These are phyloP conservation scores for Orycteropus afer DNA, from an alignment of 2,113 vertebrate species.

Conservation along the genomic window DNA sequence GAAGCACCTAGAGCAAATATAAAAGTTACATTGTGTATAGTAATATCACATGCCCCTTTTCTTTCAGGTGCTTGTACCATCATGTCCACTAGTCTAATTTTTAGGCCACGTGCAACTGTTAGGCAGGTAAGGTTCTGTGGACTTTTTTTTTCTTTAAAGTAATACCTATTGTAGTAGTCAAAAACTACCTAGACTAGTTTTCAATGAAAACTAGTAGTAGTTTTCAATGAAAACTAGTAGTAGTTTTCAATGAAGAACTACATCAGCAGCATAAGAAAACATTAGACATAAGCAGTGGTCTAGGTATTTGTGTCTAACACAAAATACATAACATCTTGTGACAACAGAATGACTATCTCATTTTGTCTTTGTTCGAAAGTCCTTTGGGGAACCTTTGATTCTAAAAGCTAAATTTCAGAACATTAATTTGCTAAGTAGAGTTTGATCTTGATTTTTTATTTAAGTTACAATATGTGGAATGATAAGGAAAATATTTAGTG, in stretches of 20 bases:
- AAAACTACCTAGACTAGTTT: neutral
- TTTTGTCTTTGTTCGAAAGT: neutral
- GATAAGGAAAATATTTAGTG: neutral
- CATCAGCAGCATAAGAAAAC: neutral
- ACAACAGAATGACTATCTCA: neutral
- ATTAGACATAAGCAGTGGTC: neutral
- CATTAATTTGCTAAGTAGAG: neutral
- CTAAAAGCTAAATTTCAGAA: constrained; percentile 27
- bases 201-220: no score
- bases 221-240: no score
- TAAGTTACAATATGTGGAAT: neutral
- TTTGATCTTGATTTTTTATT: constrained; percentile 30
- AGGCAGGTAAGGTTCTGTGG: neutral
- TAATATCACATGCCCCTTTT: neutral
- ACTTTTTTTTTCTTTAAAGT: neutral
- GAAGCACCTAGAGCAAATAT: neutral
- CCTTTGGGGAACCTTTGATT: neutral
- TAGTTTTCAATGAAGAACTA: neutral
- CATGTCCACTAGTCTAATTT: neutral
- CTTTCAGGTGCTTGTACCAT: neutral
- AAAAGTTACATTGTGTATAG: neutral
- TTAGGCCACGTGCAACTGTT: neutral
- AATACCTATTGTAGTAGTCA: neutral
- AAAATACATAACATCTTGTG: neutral
- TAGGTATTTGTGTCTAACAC: neutral